Evolutionary conservation across 1,140 invertebrate species (phyloP).

Genomic region (Bombus breviceps): DNA sequence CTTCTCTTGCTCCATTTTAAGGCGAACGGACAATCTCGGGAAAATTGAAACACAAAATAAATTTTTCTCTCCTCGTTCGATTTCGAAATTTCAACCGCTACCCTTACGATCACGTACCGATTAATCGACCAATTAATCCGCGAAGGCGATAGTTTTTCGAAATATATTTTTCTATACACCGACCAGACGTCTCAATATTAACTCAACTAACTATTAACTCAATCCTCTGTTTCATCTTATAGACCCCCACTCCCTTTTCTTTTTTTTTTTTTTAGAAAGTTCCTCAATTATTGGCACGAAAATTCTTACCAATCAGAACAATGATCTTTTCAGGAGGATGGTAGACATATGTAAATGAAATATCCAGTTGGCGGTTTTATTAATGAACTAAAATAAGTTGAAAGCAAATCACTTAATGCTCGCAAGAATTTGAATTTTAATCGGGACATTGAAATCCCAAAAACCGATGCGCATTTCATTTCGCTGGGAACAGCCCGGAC

Average conservation of each 20-base stretch:
- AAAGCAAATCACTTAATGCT: background rate
- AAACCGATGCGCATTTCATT: background rate
- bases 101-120: background rate
- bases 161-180: no score
- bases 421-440: background rate
- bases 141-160: background rate
- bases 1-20: background rate
- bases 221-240: background rate
- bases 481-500: background rate
- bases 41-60: constrained; percentile 20
- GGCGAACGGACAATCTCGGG: background rate
- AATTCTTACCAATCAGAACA: background rate
- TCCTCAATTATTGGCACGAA: background rate
- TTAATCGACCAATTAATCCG: background rate
- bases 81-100: background rate
- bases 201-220: background rate
- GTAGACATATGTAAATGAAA: background rate
- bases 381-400: background rate
- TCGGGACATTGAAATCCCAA: background rate
- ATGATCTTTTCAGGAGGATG: background rate
- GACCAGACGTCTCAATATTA: no score
- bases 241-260: no score
- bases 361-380: background rate
- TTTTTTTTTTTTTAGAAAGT: background rate
- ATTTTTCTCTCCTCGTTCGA: background rate